Base-by-base conservation (phyloP, 2,797 vertebrate genomes). In the Crocidura indochinensis region DNA sequence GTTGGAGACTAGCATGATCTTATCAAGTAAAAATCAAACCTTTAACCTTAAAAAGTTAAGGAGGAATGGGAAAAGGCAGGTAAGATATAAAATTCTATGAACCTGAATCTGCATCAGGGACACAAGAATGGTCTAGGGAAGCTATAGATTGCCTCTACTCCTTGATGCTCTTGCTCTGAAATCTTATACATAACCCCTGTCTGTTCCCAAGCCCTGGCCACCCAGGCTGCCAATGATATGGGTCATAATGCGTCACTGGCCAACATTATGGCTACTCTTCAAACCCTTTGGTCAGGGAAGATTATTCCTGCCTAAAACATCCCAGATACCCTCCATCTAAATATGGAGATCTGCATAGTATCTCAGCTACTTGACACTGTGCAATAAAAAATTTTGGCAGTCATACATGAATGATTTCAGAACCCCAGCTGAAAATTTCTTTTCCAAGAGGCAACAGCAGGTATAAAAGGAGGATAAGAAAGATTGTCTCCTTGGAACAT, bases 11-110 rank as follows among this genome's bases (percentile, higher is more conserved):
- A 83, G 3, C 26, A 47, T 80, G 10, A 51, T 60, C 51, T 51
- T 20, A 72, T 27, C 20, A 88, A 92, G 69, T 27, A n/a, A 86
- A 86, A 84, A 90, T 10, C 71, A 81, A 91, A 89, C 27, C 60
- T 65, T 87, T 38, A 38, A n/a, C 64, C 22, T 83, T 74, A 60
- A 73, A 60, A 73, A 90, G 49, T 27, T 78, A 8, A 86, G 46
- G 15, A 26, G 47, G 10, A 51, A 19, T 22, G 65, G 51, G 82
- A 72, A 56, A 56, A 75, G 51, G 53, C 73, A 49, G 82, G 71
- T 49, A 75, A 60, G 53, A 80, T 46, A 71, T 62, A 17, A 51
- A 85, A 71, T 68, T 47, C 84, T 75, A 60, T n/a, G 51, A 8
- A 74, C 6, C 17, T 53, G 14, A 38, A 53, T 12, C 67, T 60